Percentiles rank a stretch among this genome's conserved stretches.
phyloP scores from a whole-genome alignment of 2,113 vertebrate species.

The Apus apus region DNA sequence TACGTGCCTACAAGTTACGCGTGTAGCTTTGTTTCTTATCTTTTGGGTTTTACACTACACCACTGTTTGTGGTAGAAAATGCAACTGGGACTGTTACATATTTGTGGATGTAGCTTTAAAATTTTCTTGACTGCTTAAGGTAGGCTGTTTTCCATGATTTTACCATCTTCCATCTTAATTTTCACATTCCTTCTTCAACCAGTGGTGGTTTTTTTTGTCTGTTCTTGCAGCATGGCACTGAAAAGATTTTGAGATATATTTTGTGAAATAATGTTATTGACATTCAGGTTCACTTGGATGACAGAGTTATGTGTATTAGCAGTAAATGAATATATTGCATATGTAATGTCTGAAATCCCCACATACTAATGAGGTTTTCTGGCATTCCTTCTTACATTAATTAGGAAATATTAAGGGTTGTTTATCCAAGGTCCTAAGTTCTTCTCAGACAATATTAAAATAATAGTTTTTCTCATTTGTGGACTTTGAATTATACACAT shows the following conservation, averaged over 20 bases:
- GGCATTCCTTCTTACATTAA: background rate
- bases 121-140: background rate
- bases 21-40: background rate
- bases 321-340: background rate
- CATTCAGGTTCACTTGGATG: background rate
- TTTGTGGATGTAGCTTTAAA: background rate
- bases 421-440: background rate
- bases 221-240: background rate
- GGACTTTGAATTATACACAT: background rate
- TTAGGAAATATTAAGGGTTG: background rate
- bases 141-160: background rate
- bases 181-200: background rate
- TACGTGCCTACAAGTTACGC: background rate
- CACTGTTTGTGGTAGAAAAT: background rate
- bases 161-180: background rate
- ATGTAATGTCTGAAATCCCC: background rate
- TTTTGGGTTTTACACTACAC: background rate
- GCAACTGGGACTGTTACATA: background rate
- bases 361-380: accelerated
- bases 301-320: background rate
- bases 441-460: background rate
- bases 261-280: background rate
- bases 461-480: background rate
- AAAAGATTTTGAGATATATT: background rate
- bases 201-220: background rate